Percentiles rank a stretch among this genome's conserved stretches.
Conservation (phyloP, 2,888 invertebrate species). For the Meteorus colon region DNA sequence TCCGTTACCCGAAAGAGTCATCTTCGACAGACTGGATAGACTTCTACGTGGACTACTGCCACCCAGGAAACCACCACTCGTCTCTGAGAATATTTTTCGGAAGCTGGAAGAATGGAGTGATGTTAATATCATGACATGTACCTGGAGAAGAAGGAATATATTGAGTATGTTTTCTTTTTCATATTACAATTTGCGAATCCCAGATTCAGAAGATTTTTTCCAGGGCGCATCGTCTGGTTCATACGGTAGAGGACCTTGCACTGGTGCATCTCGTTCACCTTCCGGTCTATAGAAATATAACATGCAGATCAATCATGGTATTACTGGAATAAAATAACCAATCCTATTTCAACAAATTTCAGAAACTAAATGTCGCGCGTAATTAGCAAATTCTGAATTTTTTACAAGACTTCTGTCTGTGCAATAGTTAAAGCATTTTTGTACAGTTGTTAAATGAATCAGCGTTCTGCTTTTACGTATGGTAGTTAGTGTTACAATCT, state of each 20-base stretch:
- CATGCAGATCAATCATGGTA: neutral
- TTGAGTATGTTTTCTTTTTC: neutral
- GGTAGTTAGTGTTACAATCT: conserved; percentile 50
- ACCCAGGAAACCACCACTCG: conserved; percentile 78
- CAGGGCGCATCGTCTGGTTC: conserved; percentile 99
- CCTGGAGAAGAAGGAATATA: conserved; percentile 29
- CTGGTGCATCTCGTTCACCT: conserved; percentile 88
- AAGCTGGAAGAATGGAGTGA: conserved; percentile 78
- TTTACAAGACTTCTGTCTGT: neutral
- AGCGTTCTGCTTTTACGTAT: conserved; percentile 49
- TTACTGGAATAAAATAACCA: neutral
- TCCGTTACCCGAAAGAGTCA: conserved; percentile 76
- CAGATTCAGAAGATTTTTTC: conserved; percentile 87
- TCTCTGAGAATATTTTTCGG: conserved; percentile 91
- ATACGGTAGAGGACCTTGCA: conserved; percentile 96
- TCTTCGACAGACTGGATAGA: conserved; percentile 85
- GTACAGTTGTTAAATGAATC: conserved; percentile 24
- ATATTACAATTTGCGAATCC: conserved; percentile 89
- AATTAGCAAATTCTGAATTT: conserved; percentile 1
- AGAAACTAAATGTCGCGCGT: neutral
- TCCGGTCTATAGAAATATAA: conserved; percentile 56
- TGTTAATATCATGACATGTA: neutral
- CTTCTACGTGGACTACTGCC: conserved; percentile 87
- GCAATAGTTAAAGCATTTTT: conserved; percentile 24
- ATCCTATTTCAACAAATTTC: neutral